A percentile compares a stretch with the other conserved stretches of the same genome.
phyloP scores from a whole-genome alignment of 2,888 invertebrate species.

The Cheiracanthium punctorium region DNA sequence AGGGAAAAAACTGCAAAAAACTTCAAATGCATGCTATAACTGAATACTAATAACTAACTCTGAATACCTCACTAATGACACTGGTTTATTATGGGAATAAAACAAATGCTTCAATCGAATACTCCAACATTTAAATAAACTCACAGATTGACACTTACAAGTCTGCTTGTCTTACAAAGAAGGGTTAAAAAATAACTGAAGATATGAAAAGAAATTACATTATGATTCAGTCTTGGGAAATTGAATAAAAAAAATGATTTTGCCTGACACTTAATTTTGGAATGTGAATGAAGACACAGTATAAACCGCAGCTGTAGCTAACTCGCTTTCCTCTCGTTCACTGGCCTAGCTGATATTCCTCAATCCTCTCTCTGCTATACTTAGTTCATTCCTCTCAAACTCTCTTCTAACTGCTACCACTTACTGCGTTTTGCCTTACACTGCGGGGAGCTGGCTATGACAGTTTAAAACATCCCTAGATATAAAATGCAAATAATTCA shows the following conservation, averaged over 20 bases:
- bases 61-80: conserved; percentile 5
- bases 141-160: conserved; percentile 58
- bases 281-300: conserved; percentile 56
- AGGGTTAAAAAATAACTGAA: conserved; percentile 32
- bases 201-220: conserved; percentile 38
- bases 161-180: conserved; percentile 59
- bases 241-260: conserved; percentile 26
- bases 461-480: conserved; percentile 66
- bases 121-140: conserved; percentile 37
- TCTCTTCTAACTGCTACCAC: conserved; percentile 65
- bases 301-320: conserved; percentile 59
- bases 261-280: conserved; percentile 54
- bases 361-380: conserved; percentile 44
- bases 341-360: conserved; percentile 63
- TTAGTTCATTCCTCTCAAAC: conserved; percentile 56
- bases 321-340: conserved; percentile 45
- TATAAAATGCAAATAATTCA: conserved; percentile 65
- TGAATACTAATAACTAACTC: background rate
- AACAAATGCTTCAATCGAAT: conserved; percentile 16
- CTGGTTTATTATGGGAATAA: conserved; percentile 13
- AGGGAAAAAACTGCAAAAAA: too few species aligned
- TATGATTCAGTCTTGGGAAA: conserved; percentile 62
- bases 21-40: background rate
- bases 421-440: conserved; percentile 63
- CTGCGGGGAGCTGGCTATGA: conserved; percentile 67